phyloP scores from a whole-genome alignment of 2,888 invertebrate species.

The Lathronympha strigana region DNA sequence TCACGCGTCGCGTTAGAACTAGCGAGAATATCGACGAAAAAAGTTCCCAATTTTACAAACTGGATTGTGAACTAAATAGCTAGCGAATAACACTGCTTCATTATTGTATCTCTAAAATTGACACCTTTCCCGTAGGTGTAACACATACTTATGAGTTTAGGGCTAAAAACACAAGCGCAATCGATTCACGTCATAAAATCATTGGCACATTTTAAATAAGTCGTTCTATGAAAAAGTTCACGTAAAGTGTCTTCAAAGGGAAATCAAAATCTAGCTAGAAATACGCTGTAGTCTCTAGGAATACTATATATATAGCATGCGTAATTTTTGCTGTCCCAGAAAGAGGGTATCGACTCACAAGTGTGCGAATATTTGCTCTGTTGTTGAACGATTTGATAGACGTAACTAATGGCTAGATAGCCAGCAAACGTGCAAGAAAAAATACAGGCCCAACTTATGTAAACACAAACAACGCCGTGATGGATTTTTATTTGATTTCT shows the following conservation, averaged over 20 bases:
- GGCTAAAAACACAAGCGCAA: neutral
- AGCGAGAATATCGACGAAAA: too few species aligned
- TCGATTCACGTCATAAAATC: neutral
- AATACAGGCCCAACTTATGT: neutral
- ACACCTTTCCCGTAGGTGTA: neutral
- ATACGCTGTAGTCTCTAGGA: neutral
- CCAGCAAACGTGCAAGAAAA: too few species aligned
- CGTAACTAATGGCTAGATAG: too few species aligned
- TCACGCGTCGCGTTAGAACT: too few species aligned
- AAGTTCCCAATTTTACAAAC: too few species aligned
- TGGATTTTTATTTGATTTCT: neutral
- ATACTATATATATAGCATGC: neutral
- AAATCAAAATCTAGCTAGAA: neutral
- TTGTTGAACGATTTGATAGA: neutral
- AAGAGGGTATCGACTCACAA: constrained; percentile 1
- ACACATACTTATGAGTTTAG: neutral
- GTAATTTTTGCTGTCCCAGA: neutral
- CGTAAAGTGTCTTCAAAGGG: neutral
- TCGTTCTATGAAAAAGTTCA: neutral
- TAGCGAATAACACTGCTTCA: neutral
- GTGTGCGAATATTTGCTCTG: neutral
- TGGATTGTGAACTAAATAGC: too few species aligned
- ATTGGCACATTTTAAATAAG: neutral
- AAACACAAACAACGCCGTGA: neutral
- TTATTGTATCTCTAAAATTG: neutral